phyloP scores from a whole-genome alignment of 1,140 invertebrate species.

The Zaprionus kolodkinae region DNA sequence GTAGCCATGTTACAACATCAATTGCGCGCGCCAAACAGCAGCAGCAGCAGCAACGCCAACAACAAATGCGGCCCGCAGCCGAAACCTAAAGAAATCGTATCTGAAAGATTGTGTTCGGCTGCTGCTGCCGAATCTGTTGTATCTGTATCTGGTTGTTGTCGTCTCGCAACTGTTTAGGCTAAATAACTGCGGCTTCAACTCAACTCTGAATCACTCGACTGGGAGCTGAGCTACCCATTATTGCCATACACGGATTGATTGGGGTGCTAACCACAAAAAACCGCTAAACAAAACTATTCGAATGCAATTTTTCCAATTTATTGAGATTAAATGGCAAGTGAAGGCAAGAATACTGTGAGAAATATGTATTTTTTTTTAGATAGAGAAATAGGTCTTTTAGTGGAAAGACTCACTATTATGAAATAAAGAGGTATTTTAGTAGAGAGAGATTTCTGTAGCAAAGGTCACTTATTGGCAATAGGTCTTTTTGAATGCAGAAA shows the following conservation, averaged over 20 bases:
- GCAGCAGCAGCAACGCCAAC: constrained; percentile 45
- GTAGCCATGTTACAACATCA: constrained; percentile 81
- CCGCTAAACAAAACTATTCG: not conserved
- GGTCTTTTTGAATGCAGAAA: too few species aligned
- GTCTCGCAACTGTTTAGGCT: constrained; percentile 36
- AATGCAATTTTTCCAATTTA: constrained; percentile 4
- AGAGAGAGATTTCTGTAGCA: too few species aligned
- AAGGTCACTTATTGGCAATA: too few species aligned
- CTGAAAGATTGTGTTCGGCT: constrained; percentile 62
- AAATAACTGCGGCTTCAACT: constrained; percentile 34
- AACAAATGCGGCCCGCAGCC: constrained; percentile 51
- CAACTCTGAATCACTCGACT: constrained; percentile 37
- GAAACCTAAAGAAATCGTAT: constrained; percentile 76
- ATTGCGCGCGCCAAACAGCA: constrained; percentile 78
- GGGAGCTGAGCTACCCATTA: constrained; percentile 27
- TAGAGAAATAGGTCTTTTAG: too few species aligned
- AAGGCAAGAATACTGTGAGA: not conserved
- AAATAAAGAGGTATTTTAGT: too few species aligned
- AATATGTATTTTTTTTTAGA: too few species aligned
- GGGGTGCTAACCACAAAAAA: constrained; percentile 10
- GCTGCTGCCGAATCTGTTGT: constrained; percentile 31
- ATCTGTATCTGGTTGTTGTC: constrained; percentile 26
- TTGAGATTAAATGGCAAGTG: not conserved
- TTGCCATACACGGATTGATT: constrained; percentile 31
- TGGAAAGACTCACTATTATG: too few species aligned